phyloP scores from a whole-genome alignment of 2,797 vertebrate species.

The Decapterus maruadsi region DNA sequence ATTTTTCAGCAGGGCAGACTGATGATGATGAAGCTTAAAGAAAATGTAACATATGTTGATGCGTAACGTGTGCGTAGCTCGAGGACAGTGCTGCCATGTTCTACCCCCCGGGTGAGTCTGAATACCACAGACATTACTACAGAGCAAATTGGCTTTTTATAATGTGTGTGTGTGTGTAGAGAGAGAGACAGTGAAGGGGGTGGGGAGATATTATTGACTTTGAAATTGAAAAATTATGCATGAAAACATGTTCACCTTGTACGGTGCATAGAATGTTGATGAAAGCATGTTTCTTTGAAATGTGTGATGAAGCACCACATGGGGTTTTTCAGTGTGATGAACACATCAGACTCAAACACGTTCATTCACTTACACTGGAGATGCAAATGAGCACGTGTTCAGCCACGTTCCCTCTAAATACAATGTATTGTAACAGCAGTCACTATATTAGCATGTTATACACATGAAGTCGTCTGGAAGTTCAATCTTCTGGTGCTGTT shows the following conservation, averaged over 20 bases:
- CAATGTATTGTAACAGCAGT: background rate
- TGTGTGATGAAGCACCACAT: slow-evolving; percentile 17
- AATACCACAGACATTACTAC: slow-evolving; percentile 26
- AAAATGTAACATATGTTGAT: background rate
- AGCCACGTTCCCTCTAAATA: too few relatives aligned
- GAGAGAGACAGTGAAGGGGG: background rate
- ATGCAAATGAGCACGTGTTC: background rate
- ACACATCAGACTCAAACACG: slow-evolving; percentile 10
- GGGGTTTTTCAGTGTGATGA: slow-evolving; percentile 17
- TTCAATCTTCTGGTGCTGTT: background rate
- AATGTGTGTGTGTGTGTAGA: background rate
- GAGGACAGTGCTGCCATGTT: background rate
- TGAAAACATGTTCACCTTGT: slow-evolving; percentile 36
- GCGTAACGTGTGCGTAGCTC: background rate
- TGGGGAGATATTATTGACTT: slow-evolving; percentile 33
- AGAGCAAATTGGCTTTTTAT: slow-evolving; percentile 22
- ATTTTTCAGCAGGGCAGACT: too few relatives aligned
- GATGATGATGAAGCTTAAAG: background rate
- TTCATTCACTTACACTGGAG: background rate
- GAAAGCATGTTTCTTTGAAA: slow-evolving; percentile 13
- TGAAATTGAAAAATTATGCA: slow-evolving; percentile 47
- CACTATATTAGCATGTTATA: background rate
- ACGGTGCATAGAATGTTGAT: slow-evolving; percentile 9
- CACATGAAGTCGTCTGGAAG: background rate
- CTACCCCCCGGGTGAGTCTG: background rate